Base-by-base conservation (phyloP, 2,888 invertebrate genomes). In the Oscheius myriophilus region DNA sequence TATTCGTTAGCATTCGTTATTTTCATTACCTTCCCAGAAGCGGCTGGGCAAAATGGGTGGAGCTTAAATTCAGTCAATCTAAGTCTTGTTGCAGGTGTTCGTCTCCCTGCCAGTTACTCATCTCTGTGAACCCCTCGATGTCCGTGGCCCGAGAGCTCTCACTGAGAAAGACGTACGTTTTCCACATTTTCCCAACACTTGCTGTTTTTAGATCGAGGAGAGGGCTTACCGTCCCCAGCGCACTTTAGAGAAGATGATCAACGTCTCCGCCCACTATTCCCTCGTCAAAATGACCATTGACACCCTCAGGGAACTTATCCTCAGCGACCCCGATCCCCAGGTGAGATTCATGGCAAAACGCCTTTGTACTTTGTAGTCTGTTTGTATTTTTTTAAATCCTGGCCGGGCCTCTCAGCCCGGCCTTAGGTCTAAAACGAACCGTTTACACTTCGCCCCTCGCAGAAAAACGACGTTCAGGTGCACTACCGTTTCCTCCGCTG, bases 191-290 rank as follows among this genome's bases (percentile, higher is more conserved):
- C n/a, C n/a, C n/a, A n/a, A n/a, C n/a, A n/a, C n/a, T n/a, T n/a
- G n/a, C n/a, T n/a, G n/a, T n/a, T n/a, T n/a, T n/a, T n/a, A 83
- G 78, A 83, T 83, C 46, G 76, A 73, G 9, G 59, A 69, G 16
- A 73, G 80, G 0, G 49, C 71, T 3, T 43, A 63, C 0, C 54
- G 51, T 21, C 78, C 75, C n/a, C 63, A 57, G 33, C 53, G 65
- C 0, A 70, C 80, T 39, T 69, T 83, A 6, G 67, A 74, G 14
- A 72, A 77, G 25, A 67, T 84, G 63, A 74, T 80, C 12, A 61
- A 69, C 1, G 68, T 78, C 0, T 69, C 84, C 12, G 66, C 70
- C 11, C 85, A 85, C 58, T 83, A 84, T 52, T 65, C 72, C 1
- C 70, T 85, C 1, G 71, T 80, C 7, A 70, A 77, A 59, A 64